A percentile compares a stretch with the other conserved stretches of the same genome.
Conservation (phyloP, 2,797 vertebrate species). For the Dicrostonyx torquatus region DNA sequence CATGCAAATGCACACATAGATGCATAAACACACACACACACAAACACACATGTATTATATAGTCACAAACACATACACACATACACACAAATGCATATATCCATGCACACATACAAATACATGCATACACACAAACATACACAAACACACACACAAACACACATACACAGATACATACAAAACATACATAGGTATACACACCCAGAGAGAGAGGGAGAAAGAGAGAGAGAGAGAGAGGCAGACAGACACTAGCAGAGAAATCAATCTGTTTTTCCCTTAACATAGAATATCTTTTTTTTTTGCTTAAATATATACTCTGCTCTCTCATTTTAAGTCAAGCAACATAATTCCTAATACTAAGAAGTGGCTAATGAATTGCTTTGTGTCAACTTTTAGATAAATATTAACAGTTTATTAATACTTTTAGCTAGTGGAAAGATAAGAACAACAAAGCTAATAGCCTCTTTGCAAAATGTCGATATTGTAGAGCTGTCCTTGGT, state of each 20-base stretch:
- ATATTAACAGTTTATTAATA: neutral
- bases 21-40: no score
- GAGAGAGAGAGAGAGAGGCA: neutral
- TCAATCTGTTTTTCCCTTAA: neutral
- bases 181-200: neutral
- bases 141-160: neutral
- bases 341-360: neutral
- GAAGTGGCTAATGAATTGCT: conserved; percentile 3
- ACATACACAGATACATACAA: no score
- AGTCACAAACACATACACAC: neutral
- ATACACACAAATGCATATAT: neutral
- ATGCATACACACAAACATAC: neutral
- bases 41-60: neutral
- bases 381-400: neutral
- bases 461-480: neutral
- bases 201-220: neutral
- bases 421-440: neutral
- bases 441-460: neutral
- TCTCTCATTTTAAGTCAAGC: neutral
- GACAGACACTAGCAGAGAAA: neutral
- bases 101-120: neutral
- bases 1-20: neutral
- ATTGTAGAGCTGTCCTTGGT: neutral
- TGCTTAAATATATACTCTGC: neutral
- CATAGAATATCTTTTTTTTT: neutral